Evolutionary conservation across 1,140 invertebrate genomes (phyloP).

Genomic region (Drosophila sulfurigaster): DNA sequence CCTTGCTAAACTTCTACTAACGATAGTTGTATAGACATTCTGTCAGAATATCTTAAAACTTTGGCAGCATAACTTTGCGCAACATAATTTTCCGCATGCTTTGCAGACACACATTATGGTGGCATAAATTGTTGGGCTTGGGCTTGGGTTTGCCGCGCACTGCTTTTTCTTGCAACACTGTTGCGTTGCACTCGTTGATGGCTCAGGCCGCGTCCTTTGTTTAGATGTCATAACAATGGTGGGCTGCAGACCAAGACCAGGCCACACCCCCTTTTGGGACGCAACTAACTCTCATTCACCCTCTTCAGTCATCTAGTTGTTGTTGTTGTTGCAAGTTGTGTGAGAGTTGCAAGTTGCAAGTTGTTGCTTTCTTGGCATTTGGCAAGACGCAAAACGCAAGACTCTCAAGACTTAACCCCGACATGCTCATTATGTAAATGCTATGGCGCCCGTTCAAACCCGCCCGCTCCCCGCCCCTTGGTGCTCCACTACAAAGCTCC

Average conservation of each 20-base stretch:
- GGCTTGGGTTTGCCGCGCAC: not conserved
- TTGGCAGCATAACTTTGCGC: not conserved
- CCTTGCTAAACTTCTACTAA: not conserved
- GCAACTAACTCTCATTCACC: not conserved
- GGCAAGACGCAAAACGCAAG: not conserved
- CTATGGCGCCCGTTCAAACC: constrained; percentile 24
- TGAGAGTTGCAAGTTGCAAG: constrained; percentile 14
- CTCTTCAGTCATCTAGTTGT: not conserved
- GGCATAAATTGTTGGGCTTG: constrained; percentile 9
- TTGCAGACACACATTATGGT: not conserved
- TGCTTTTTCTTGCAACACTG: constrained; percentile 17
- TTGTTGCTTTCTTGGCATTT: constrained; percentile 37
- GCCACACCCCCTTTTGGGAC: not conserved
- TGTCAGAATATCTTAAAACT: not conserved
- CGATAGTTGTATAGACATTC: not conserved
- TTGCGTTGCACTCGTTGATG: constrained; percentile 24
- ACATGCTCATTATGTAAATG: constrained; percentile 57
- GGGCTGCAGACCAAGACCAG: not conserved
- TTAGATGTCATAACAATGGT: constrained; percentile 32
- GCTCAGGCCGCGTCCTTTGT: constrained; percentile 15
- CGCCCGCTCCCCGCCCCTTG: not conserved
- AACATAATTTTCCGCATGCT: constrained; percentile 3
- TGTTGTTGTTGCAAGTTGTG: not conserved
- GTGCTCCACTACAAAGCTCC: not conserved
- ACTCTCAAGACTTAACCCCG: constrained; percentile 16